phyloP scores from a whole-genome alignment of 2,797 vertebrate genomes.

The Sebastolobus alascanus region DNA sequence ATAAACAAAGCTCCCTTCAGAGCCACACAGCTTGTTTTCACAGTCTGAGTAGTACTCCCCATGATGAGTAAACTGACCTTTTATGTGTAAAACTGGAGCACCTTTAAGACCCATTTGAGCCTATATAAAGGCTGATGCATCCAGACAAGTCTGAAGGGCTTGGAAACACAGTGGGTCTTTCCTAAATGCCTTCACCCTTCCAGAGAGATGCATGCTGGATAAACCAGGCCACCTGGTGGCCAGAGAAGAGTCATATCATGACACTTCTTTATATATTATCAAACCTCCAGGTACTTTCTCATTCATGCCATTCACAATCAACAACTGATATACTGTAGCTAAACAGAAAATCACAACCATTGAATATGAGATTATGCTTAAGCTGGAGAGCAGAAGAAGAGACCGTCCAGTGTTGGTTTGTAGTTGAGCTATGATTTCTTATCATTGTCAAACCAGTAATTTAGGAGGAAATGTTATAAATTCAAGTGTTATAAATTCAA shows the following conservation, averaged over 20 bases:
- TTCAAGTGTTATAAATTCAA: neutral
- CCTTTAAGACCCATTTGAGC: neutral
- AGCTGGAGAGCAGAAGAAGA: neutral
- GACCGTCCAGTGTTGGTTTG: neutral
- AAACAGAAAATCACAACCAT: neutral
- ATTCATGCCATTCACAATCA: neutral
- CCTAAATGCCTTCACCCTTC: neutral
- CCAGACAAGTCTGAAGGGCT: neutral
- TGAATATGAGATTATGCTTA: neutral
- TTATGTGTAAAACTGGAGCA: slow-evolving; percentile 2
- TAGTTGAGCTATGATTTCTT: neutral
- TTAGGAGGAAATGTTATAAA: neutral
- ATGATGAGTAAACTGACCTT: neutral
- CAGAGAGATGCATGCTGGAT: neutral
- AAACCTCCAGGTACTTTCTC: neutral
- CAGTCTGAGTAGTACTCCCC: neutral
- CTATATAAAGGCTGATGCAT: neutral
- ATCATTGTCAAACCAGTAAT: neutral
- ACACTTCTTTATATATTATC: neutral
- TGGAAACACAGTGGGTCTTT: neutral
- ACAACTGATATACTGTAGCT: neutral
- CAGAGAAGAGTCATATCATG: neutral
- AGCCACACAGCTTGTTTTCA: neutral
- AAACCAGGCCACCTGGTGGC: slow-evolving; percentile 26
- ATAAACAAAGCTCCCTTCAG: neutral